A percentile compares a stretch with the other conserved stretches of the same genome.
phyloP scores from a whole-genome alignment of 1,140 invertebrate genomes.

The Ditylenchus dipsaci region DNA sequence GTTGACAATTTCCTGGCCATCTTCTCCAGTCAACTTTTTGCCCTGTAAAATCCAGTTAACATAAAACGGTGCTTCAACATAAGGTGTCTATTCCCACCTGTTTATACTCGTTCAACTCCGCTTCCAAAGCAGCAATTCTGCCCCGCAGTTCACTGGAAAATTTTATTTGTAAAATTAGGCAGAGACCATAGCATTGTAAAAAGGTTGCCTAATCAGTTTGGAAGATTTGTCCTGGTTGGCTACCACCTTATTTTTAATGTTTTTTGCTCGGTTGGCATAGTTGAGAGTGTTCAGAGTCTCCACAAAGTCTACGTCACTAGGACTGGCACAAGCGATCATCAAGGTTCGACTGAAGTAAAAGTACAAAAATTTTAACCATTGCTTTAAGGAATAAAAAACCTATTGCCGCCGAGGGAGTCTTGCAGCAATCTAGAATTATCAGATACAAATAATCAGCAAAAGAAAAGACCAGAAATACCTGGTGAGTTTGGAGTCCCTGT shows the following conservation, averaged over 20 bases:
- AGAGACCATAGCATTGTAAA: not conserved
- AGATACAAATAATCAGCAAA: too few species aligned
- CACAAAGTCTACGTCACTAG: constrained; percentile 95
- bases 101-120: constrained; percentile 9
- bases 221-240: constrained; percentile 61
- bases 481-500: constrained; percentile 64
- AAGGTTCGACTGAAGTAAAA: constrained; percentile 73
- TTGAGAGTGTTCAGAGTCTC: constrained; percentile 98
- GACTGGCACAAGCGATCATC: constrained; percentile 97
- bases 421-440: constrained; percentile 63
- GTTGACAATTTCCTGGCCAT: constrained; percentile 75
- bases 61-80: too few species aligned
- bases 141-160: constrained; percentile 11
- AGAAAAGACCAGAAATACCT: constrained; percentile 24
- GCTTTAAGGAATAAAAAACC: constrained; percentile 51
- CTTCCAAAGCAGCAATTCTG: constrained; percentile 13
- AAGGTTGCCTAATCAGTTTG: constrained; percentile 4
- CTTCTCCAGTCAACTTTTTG: constrained; percentile 61
- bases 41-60: constrained; percentile 15
- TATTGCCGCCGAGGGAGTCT: constrained; percentile 85
- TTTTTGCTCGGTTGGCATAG: constrained; percentile 83
- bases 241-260: constrained; percentile 84
- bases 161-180: not conserved
- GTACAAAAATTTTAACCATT: not conserved
- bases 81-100: too few species aligned